Conservation (phyloP, 2,888 invertebrate genomes). For the Oconnorella tubifera region DNA sequence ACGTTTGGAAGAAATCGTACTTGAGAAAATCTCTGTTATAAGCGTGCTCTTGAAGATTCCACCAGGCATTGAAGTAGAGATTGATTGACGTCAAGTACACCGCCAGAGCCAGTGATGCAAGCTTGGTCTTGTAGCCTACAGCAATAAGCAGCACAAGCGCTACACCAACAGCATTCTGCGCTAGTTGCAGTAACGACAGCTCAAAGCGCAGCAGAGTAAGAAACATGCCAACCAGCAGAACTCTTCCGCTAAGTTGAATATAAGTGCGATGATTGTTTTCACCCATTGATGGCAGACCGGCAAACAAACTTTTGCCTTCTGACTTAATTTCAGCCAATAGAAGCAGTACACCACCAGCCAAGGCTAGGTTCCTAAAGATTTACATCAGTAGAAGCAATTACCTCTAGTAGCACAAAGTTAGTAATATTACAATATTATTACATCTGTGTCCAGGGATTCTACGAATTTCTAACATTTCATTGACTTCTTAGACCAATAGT, state of each 20-base stretch:
- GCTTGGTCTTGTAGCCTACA: conserved; percentile 92
- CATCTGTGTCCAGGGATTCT: not conserved
- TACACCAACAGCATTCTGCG: conserved; percentile 88
- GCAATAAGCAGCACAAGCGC: conserved; percentile 91
- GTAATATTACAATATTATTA: not conserved
- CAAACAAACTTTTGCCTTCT: conserved; percentile 90
- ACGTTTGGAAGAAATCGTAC: conserved; percentile 97
- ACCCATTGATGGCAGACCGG: conserved; percentile 69
- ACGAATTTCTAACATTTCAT: not conserved
- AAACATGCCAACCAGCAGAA: conserved; percentile 97
- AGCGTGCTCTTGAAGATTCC: conserved; percentile 90
- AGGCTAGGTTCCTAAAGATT: conserved; percentile 87
- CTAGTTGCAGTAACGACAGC: conserved; percentile 75
- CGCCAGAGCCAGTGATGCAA: conserved; percentile 90
- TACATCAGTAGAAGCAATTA: not conserved
- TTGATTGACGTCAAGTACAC: conserved; percentile 82
- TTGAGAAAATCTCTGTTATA: conserved; percentile 98
- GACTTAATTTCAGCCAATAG: conserved; percentile 93
- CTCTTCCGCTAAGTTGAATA: conserved; percentile 89
- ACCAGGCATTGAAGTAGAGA: conserved; percentile 97
- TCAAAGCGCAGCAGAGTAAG: conserved; percentile 92
- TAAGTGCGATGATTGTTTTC: conserved; percentile 89
- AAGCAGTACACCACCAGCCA: conserved; percentile 92
- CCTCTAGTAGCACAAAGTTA: too few species aligned
- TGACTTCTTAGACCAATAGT: too few species aligned